These are phyloP conservation scores for Dasypus novemcinctus DNA, from an alignment of 2,113 vertebrate species.

Conservation along the genomic window DNA sequence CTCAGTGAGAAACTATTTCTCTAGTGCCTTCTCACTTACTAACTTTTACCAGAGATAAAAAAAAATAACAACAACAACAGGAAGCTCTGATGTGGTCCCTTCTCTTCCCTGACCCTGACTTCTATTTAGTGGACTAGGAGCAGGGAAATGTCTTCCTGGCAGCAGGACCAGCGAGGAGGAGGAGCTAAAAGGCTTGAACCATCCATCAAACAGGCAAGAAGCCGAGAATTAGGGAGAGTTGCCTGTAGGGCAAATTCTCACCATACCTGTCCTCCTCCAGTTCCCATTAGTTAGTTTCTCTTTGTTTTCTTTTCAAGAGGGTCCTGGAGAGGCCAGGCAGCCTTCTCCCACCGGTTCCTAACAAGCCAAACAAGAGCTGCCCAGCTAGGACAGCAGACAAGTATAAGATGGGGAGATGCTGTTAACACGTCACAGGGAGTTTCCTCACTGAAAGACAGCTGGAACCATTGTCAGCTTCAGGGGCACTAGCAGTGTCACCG, in stretches of 20 bases:
- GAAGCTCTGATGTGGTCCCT: background rate
- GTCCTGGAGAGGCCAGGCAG: background rate
- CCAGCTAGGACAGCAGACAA: background rate
- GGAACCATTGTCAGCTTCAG: background rate
- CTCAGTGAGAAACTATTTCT: too few relatives aligned
- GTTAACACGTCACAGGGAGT: background rate
- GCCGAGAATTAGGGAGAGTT: rapidly evolving
- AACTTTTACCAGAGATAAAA: background rate
- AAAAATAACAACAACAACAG: too few relatives aligned
- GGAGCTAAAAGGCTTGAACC: rapidly evolving
- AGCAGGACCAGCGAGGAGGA: background rate
- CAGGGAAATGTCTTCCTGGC: background rate
- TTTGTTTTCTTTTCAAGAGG: background rate
- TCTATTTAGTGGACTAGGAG: too few relatives aligned
- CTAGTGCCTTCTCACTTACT: background rate
- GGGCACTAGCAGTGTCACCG: background rate
- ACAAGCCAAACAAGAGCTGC: background rate
- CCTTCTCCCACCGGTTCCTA: background rate
- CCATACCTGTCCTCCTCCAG: background rate
- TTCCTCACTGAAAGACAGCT: background rate
- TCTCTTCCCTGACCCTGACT: background rate
- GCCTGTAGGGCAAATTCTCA: background rate
- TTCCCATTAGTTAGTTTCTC: background rate
- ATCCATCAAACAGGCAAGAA: background rate
- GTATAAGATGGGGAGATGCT: background rate